Evolutionary conservation across 2,888 invertebrate species (phyloP).

Genomic region (Balanococcus diminutus): DNA sequence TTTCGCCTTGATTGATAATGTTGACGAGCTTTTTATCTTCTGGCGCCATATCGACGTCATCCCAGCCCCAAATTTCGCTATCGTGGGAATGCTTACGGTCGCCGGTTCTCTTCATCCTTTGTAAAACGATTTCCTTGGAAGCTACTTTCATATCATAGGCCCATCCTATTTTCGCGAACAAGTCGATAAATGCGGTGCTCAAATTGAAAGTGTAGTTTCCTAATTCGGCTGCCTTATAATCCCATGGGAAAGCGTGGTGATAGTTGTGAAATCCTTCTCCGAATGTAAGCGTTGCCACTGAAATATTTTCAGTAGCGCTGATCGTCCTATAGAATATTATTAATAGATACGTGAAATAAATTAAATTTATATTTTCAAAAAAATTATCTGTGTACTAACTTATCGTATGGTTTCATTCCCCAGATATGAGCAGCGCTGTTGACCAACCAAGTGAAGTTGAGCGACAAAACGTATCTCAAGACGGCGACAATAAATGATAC

Average conservation of each 20-base stretch:
- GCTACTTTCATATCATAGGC: conserved; percentile 81
- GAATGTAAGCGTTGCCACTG: conserved; percentile 74
- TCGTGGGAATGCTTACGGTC: conserved; percentile 66
- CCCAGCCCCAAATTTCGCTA: conserved; percentile 80
- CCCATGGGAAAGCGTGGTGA: conserved; percentile 92
- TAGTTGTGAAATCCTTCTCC: conserved; percentile 96
- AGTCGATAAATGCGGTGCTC: conserved; percentile 62
- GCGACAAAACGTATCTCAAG: conserved; percentile 78
- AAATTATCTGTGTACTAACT: conserved; percentile 62
- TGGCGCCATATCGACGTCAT: conserved; percentile 75
- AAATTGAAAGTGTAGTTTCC: conserved; percentile 63
- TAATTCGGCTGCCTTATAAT: conserved; percentile 90
- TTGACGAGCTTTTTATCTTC: conserved; percentile 68
- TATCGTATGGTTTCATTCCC: conserved; percentile 78
- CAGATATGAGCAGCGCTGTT: conserved; percentile 88
- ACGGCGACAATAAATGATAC: conserved; percentile 74
- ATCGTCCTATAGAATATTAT: conserved; percentile 67
- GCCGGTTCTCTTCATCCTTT: conserved; percentile 74
- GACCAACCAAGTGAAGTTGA: conserved; percentile 89
- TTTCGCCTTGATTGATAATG: conserved; percentile 60
- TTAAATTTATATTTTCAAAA: too few species aligned
- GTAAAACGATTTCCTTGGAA: conserved; percentile 71
- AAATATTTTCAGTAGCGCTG: conserved; percentile 77
- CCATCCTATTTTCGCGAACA: conserved; percentile 74
- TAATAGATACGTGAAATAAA: too few species aligned